phyloP scores from a whole-genome alignment of 2,797 vertebrate genomes.

The Cirrhinus molitorella region DNA sequence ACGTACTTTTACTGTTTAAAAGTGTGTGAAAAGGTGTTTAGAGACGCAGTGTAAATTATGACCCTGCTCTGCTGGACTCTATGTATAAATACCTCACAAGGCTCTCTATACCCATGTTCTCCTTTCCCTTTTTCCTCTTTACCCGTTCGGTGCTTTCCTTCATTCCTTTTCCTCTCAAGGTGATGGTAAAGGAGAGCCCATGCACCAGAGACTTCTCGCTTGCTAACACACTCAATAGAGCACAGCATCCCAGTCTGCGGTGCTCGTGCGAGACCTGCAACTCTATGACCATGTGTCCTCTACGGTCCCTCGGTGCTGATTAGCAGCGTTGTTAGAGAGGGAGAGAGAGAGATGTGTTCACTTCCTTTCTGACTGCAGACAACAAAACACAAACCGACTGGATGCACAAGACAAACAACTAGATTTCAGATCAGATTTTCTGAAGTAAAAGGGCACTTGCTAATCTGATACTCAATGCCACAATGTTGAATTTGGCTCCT shows the following conservation, averaged over 20 bases:
- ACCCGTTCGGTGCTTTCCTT: background rate
- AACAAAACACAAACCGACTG: background rate
- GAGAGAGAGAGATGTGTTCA: background rate
- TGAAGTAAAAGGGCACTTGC: background rate
- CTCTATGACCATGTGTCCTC: slow-evolving; percentile 39
- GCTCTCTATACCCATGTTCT: background rate
- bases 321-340: background rate
- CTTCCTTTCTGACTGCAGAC: background rate
- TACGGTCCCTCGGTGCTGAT: slow-evolving; percentile 11
- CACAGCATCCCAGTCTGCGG: slow-evolving; percentile 35
- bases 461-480: background rate
- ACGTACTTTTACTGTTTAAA: background rate
- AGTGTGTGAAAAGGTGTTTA: background rate
- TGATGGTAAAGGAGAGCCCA: slow-evolving; percentile 43
- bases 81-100: background rate
- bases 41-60: background rate
- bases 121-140: slow-evolving; percentile 9
- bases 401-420: background rate
- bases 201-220: slow-evolving; percentile 37
- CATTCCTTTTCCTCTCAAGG: slow-evolving; percentile 49
- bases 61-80: background rate
- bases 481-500: background rate
- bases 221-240: slow-evolving; percentile 2
- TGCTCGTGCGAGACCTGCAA: background rate
- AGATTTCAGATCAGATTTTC: background rate